phyloP scores from a whole-genome alignment of 2,888 invertebrate genomes.

The Watsonalla binaria region DNA sequence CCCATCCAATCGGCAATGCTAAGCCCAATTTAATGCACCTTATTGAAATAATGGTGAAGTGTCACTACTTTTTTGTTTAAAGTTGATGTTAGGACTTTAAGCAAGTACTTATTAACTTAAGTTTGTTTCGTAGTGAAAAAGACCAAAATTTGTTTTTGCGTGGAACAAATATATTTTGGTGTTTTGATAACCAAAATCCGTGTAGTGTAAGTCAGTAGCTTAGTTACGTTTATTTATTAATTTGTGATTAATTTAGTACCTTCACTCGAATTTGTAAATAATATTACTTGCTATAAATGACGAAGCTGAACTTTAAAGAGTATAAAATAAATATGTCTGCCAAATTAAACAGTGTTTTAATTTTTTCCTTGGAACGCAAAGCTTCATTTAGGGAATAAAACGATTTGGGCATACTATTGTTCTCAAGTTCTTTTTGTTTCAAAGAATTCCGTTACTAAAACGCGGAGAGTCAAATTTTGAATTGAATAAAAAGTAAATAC shows the following conservation, averaged over 20 bases:
- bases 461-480: conserved; percentile 8
- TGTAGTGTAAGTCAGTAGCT: conserved; percentile 57
- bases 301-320: conserved; percentile 72
- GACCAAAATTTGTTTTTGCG: conserved; percentile 57
- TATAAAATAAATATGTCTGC: conserved; percentile 78
- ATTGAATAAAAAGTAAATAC: conserved; percentile 38
- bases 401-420: conserved; percentile 22
- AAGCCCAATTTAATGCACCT: conserved; percentile 11
- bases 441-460: conserved; percentile 20
- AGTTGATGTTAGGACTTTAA: conserved; percentile 56
- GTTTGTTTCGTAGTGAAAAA: conserved; percentile 47
- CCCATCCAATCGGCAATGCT: not conserved
- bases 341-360: conserved; percentile 63
- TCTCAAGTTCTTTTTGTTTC: conserved; percentile 26
- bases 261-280: conserved; percentile 73
- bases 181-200: conserved; percentile 63
- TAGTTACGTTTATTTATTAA: conserved; percentile 67
- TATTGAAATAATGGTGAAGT: conserved; percentile 37
- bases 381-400: not conserved
- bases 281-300: conserved; percentile 68
- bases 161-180: conserved; percentile 43
- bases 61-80: conserved; percentile 45
- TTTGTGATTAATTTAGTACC: conserved; percentile 70
- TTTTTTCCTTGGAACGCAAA: conserved; percentile 19
- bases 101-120: conserved; percentile 54